Percentiles rank a stretch among this genome's conserved stretches.
Evolutionary conservation across 2,113 vertebrate genomes (phyloP).

Genomic region (Perognathus longimembris): DNA sequence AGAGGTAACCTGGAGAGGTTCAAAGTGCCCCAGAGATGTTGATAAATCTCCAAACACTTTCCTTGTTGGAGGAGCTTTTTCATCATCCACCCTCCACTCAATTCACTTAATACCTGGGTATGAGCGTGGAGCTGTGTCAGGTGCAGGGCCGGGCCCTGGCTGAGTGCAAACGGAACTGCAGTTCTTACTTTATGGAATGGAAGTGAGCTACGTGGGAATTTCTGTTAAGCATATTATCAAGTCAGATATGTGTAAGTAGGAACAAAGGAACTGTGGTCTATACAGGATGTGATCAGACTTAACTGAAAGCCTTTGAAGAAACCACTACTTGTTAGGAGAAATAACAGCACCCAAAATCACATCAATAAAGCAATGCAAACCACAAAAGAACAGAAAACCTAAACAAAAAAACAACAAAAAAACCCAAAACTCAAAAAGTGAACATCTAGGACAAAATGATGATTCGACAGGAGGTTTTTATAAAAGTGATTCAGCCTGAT

Average conservation of each 20-base stretch:
- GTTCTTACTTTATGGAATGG: neutral
- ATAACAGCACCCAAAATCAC: conserved; percentile 1
- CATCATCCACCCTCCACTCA: conserved; percentile 8
- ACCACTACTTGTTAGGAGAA: conserved; percentile 26
- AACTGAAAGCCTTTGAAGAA: conserved; percentile 58
- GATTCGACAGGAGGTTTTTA: neutral
- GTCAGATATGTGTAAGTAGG: neutral
- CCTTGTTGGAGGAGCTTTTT: conserved; percentile 37
- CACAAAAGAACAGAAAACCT: neutral
- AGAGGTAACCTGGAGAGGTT: conserved; percentile 70
- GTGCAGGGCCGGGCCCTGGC: neutral
- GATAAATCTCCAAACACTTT: conserved; percentile 61
- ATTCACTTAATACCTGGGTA: conserved; percentile 51
- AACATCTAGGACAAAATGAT: neutral
- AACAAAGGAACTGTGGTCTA: conserved; percentile 22
- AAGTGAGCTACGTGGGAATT: neutral
- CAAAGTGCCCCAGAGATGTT: conserved; percentile 63
- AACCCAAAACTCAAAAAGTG: neutral
- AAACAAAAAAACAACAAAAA: conserved; percentile 17
- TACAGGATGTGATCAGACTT: neutral
- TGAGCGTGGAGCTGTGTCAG: neutral
- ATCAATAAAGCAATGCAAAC: neutral
- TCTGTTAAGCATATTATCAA: conserved; percentile 19
- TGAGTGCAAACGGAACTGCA: neutral
- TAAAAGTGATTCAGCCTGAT: neutral